phyloP scores from a whole-genome alignment of 2,888 invertebrate species.

The Lampropteryx suffumata region DNA sequence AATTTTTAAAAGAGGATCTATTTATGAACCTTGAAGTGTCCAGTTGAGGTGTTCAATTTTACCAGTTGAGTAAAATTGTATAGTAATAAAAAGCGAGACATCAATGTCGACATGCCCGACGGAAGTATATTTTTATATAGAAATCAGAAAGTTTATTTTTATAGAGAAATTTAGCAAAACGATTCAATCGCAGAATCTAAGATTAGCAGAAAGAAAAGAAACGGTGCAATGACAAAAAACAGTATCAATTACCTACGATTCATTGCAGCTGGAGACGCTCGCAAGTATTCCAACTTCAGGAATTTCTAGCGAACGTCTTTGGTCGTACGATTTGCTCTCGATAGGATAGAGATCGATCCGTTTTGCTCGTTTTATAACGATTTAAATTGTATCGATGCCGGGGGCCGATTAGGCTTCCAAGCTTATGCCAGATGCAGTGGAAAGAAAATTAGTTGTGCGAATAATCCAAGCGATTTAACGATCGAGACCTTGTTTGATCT shows the following conservation, averaged over 20 bases:
- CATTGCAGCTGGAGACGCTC: constrained; percentile 60
- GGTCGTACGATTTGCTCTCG: constrained; percentile 77
- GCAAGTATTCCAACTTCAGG: constrained; percentile 47
- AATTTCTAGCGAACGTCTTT: constrained; percentile 71
- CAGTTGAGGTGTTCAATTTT: too few relatives aligned
- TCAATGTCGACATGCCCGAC: constrained; percentile 37
- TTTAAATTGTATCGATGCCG: constrained; percentile 79
- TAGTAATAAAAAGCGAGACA: constrained; percentile 34
- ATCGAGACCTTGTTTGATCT: constrained; percentile 16
- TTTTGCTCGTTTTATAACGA: constrained; percentile 74
- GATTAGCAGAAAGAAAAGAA: constrained; percentile 66
- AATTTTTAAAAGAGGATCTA: too few relatives aligned
- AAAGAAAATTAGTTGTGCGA: constrained; percentile 60
- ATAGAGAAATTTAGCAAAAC: constrained; percentile 48
- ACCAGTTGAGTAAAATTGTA: too few relatives aligned
- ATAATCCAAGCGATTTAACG: constrained; percentile 38
- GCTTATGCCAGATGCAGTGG: constrained; percentile 49
- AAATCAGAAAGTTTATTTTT: constrained; percentile 39
- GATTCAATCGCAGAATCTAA: constrained; percentile 50
- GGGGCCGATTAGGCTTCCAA: constrained; percentile 72
- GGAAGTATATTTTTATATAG: too few relatives aligned
- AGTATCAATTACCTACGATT: constrained; percentile 77
- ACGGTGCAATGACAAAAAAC: constrained; percentile 68
- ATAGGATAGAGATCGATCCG: constrained; percentile 76
- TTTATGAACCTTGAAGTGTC: too few relatives aligned